phyloP scores from a whole-genome alignment of 2,113 vertebrate genomes.

The Thomomys bottae region DNA sequence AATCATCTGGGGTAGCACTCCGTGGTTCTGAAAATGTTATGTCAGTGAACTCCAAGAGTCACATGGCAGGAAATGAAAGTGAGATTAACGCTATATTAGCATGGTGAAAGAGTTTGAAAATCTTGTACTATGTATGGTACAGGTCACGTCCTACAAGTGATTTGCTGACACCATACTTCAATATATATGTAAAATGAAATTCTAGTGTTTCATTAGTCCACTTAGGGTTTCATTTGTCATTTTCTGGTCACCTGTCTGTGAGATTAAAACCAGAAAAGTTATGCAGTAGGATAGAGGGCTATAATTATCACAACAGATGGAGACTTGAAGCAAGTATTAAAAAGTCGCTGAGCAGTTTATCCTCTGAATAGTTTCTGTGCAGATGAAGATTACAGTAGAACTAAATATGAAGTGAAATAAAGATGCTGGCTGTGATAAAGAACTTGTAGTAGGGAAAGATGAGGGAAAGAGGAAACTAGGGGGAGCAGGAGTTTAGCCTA shows the following conservation, averaged over 20 bases:
- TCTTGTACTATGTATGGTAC: no score
- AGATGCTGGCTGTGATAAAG: not conserved
- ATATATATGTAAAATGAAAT: not conserved
- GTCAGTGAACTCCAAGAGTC: not conserved
- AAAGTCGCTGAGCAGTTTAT: no score
- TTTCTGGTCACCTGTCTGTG: not conserved
- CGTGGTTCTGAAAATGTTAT: no score
- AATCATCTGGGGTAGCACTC: not conserved
- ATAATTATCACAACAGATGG: not conserved
- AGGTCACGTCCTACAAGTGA: not conserved
- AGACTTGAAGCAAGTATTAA: accelerated
- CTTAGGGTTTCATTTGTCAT: not conserved
- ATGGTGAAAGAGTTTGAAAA: not conserved
- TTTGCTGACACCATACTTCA: not conserved
- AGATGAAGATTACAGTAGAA: not conserved
- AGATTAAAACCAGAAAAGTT: not conserved
- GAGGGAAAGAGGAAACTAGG: no score
- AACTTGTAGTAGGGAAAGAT: not conserved
- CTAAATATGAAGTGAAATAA: not conserved
- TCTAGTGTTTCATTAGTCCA: not conserved
- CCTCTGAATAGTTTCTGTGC: no score
- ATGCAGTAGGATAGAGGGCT: no score
- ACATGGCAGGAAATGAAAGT: not conserved
- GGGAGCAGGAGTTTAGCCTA: no score
- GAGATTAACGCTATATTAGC: not conserved